Evolutionary conservation across 2,797 vertebrate genomes (phyloP), one percentile per base, ranked within the genome.

Genomic region (Phyllotis vaccarum): DNA sequence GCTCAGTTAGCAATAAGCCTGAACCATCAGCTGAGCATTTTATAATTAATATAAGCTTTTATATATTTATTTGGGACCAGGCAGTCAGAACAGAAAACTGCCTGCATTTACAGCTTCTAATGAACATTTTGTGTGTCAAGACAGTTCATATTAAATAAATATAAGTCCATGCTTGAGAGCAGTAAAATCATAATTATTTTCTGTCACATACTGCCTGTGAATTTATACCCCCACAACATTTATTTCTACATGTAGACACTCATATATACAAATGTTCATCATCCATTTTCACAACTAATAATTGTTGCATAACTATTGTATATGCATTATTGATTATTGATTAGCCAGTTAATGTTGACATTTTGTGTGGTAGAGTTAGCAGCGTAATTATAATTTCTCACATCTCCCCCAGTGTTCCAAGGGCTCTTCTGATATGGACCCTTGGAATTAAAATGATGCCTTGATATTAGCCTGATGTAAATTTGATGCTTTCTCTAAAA

Each of bases 361-460:
- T 95, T 87, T 37, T 8, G 17, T 72, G 3, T 82, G 68, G 82
- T 60, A 94, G 70, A 96, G 64, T 91, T 95, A 60, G 76, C 12
- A 88, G 22, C 93, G 21, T 14, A 93, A 31, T 93, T 94, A 56
- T 64, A 86, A 86, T 60, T 83, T 24, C n/a, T n/a, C 46, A n/a
- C 8, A 62, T 83, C 80, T 21, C 81, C 66, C 89, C 37, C 94
- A 5, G 4, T 60, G 1, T 64, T 94, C 31, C 16, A 95, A 46
- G 70, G 43, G 52, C 80, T 74, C 72, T 86, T n/a, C 29, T 94
- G 29, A 19, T n/a, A 43, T 83, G 34, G 37, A 49, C 80, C 56
- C 93, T 95, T 64, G 91, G n/a, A 89, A 72, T 70, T 86, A 74
- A 95, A 88, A 95, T 79, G 11, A 64, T 68, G 58, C 10, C 17